phyloP scores from a whole-genome alignment of 2,888 invertebrate species.

The Pachycephus smyrnensis region DNA sequence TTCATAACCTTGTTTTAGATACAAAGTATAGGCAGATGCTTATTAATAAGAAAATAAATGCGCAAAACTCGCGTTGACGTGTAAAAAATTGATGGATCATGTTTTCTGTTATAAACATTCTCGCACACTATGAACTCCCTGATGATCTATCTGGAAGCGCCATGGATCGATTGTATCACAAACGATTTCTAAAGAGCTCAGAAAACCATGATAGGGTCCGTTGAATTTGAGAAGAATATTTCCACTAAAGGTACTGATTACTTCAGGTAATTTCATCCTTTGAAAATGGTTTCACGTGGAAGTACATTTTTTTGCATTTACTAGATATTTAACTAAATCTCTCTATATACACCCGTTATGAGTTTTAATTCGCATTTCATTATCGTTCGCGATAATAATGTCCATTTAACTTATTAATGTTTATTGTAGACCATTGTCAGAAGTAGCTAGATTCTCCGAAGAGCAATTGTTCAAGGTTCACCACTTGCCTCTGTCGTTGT shows the following conservation, averaged over 20 bases:
- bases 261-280: not conserved
- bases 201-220: not conserved
- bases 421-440: constrained; percentile 39
- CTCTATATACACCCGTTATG: not conserved
- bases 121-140: not conserved
- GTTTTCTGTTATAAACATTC: too few species aligned
- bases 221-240: not conserved
- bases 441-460: constrained; percentile 55
- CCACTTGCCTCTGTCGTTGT: constrained; percentile 58
- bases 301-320: not conserved
- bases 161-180: not conserved
- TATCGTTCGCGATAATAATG: not conserved
- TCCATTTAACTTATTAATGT: not conserved
- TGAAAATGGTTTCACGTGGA: not conserved
- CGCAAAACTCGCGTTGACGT: not conserved
- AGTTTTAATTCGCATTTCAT: not conserved
- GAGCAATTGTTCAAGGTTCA: constrained; percentile 58
- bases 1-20: not conserved
- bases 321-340: not conserved
- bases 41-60: not conserved
- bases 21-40: not conserved
- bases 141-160: not conserved
- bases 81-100: too few species aligned
- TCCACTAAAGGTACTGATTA: not conserved
- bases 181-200: not conserved